Conservation (phyloP, 2,113 vertebrate genomes). For the Brachyhypopomus occidentalis region DNA sequence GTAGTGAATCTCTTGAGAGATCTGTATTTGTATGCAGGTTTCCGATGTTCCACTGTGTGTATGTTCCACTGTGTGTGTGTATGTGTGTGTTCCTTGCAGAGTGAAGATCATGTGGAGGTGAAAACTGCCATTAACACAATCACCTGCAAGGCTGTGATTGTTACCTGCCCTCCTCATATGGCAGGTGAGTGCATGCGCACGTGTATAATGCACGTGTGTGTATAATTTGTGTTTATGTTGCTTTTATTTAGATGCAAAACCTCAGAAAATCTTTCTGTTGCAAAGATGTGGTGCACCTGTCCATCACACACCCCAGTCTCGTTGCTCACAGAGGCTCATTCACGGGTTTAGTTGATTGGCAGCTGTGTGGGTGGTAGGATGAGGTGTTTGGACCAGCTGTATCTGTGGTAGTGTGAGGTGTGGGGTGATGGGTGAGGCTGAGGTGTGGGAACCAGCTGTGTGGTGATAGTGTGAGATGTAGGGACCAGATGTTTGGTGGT, state of each 20-base stretch:
- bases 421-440: too few species aligned
- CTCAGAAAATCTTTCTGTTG: conserved; percentile 40
- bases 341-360: conserved; percentile 20
- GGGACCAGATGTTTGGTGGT: too few species aligned
- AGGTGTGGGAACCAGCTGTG: too few species aligned
- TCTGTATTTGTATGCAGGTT: conserved; percentile 22
- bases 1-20: conserved; percentile 7
- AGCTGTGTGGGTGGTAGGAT: not conserved
- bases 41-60: conserved; percentile 5
- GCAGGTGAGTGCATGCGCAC: conserved; percentile 70
- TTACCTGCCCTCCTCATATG: conserved; percentile 75
- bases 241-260: not conserved
- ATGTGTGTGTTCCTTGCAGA: conserved; percentile 58
- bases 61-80: conserved; percentile 25
- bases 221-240: not conserved
- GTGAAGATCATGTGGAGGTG: conserved; percentile 66
- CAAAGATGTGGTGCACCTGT: conserved; percentile 37
- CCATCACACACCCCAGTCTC: conserved; percentile 7
- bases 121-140: conserved; percentile 58
- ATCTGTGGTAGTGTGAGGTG: not conserved
- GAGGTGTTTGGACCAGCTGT: not conserved
- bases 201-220: not conserved
- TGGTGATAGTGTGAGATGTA: too few species aligned
- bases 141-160: conserved; percentile 70
- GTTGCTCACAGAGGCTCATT: not conserved